phyloP scores from a whole-genome alignment of 1,140 invertebrate species.

The Magallana gigas region DNA sequence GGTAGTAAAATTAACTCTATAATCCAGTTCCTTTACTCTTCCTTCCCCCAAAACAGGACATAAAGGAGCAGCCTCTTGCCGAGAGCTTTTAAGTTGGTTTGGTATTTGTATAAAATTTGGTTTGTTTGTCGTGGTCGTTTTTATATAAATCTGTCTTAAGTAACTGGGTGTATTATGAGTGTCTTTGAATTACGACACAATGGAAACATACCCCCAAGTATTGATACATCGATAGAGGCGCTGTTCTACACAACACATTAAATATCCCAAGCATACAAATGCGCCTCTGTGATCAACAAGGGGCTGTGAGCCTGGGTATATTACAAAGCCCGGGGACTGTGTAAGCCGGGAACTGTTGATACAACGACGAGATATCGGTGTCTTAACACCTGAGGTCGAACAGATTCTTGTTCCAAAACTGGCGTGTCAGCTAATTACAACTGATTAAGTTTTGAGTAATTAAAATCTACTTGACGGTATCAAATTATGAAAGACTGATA shows the following conservation, averaged over 20 bases:
- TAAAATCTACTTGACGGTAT: background rate
- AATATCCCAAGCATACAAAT: constrained; percentile 25
- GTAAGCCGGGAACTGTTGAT: background rate
- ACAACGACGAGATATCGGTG: background rate
- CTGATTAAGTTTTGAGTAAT: constrained; percentile 10
- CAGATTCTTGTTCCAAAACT: background rate
- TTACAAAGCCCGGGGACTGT: background rate
- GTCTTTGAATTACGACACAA: constrained; percentile 30
- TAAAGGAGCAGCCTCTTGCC: no score
- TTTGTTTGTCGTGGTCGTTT: constrained; percentile 16
- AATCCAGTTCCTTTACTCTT: no score
- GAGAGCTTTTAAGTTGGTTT: background rate
- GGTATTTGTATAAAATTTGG: background rate
- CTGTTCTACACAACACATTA: background rate
- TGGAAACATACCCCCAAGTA: constrained; percentile 29
- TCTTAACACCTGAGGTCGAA: constrained; percentile 16
- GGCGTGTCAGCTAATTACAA: background rate
- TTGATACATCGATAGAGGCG: constrained; percentile 13
- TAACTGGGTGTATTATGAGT: constrained; percentile 27
- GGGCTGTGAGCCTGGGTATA: background rate
- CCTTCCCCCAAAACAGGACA: no score
- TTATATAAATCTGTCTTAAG: constrained; percentile 32
- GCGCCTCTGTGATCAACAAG: background rate
- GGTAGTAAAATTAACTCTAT: background rate
- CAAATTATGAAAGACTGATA: no score